Conservation (phyloP, 2,113 vertebrate genomes). For the Pipa parva region DNA sequence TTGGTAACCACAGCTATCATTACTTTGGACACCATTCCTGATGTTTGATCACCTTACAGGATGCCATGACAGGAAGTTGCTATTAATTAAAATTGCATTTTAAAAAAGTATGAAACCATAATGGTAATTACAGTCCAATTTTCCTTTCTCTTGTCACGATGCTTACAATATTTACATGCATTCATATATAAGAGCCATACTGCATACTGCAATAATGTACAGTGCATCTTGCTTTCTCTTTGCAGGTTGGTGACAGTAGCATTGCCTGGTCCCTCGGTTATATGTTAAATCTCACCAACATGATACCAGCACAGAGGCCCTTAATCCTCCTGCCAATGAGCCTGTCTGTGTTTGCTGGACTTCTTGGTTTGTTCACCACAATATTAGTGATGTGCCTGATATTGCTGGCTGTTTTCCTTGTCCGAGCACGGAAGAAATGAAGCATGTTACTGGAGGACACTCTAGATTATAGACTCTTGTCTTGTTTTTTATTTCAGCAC, state of each 20-base stretch:
- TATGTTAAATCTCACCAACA: constrained; percentile 89
- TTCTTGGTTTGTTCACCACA: constrained; percentile 74
- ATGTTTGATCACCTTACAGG: too few relatives aligned
- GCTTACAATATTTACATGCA: too few relatives aligned
- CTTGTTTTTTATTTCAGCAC: not conserved
- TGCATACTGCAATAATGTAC: too few relatives aligned
- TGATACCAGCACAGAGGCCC: constrained; percentile 84
- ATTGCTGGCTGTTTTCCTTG: constrained; percentile 52
- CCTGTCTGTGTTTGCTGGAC: constrained; percentile 68
- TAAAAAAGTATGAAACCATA: too few relatives aligned
- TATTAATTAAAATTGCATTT: too few relatives aligned
- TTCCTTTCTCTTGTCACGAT: too few relatives aligned
- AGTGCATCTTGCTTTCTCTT: constrained; percentile 32
- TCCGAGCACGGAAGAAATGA: constrained; percentile 10
- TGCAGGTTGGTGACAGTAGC: constrained; percentile 79
- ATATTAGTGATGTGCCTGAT: constrained; percentile 66
- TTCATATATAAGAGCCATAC: too few relatives aligned
- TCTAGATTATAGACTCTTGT: not conserved
- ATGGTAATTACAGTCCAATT: too few relatives aligned
- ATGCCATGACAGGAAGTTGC: too few relatives aligned
- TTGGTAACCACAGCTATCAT: too few relatives aligned
- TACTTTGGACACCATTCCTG: too few relatives aligned
- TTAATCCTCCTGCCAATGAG: constrained; percentile 68
- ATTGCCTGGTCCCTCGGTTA: constrained; percentile 91
- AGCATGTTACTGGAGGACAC: not conserved